A percentile compares a stretch with the other conserved stretches of the same genome.
phyloP scores from a whole-genome alignment of 2,797 vertebrate species.

The Hylomyscus alleni region DNA sequence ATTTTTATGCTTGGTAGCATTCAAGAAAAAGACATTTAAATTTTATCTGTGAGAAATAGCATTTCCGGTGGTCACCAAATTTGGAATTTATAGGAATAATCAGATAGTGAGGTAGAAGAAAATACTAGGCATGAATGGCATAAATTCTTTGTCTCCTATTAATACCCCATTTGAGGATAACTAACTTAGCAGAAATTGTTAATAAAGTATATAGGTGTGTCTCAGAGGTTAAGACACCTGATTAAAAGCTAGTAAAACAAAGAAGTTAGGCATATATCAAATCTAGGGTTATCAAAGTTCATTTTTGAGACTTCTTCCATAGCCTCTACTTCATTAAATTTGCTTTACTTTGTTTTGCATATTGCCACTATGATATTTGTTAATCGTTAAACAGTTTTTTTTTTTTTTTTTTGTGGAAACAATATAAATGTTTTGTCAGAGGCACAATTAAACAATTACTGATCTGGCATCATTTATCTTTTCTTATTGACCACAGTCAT shows the following conservation, averaged over 20 bases:
- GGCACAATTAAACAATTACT: neutral
- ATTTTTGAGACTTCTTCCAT: constrained; percentile 11
- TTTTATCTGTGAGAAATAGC: neutral
- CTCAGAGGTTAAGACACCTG: neutral
- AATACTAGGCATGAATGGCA: neutral
- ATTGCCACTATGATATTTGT: constrained; percentile 24
- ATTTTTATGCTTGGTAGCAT: neutral
- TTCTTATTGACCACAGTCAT: constrained; percentile 22
- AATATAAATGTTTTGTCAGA: neutral
- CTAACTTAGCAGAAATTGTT: neutral
- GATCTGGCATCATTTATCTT: constrained; percentile 10
- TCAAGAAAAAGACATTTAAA: neutral
- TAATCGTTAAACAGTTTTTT: neutral
- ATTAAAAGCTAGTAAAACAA: neutral
- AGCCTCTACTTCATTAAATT: constrained; percentile 1
- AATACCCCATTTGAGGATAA: neutral
- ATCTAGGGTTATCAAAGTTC: neutral
- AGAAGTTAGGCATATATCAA: neutral
- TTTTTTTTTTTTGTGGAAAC: neutral
- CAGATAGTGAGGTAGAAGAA: neutral
- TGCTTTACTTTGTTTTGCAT: constrained; percentile 17
- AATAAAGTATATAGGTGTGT: neutral
- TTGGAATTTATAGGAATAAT: neutral
- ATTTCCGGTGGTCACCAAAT: neutral
- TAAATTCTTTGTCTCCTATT: neutral